Evolutionary conservation across 2,797 vertebrate species (phyloP).

Genomic region (Kryptopterus vitreolus): DNA sequence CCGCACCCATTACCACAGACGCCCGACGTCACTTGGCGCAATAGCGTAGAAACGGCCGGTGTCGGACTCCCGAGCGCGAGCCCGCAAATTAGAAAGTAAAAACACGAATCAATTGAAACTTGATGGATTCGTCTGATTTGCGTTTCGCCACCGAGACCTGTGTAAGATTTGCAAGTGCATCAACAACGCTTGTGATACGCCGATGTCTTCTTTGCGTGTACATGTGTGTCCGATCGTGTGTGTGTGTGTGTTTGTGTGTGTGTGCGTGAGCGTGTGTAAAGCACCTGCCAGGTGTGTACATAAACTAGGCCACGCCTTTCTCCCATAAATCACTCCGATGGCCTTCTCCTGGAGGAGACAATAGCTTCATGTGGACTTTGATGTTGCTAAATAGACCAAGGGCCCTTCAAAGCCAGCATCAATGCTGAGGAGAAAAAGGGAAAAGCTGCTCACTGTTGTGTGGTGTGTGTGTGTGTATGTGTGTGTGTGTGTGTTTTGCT

Average conservation of each 20-base stretch:
- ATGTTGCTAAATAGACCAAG: constrained; percentile 74
- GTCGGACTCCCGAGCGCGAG: too few relatives aligned
- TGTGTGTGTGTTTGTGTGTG: constrained; percentile 39
- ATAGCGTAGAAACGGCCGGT: neutral
- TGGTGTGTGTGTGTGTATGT: constrained; percentile 11
- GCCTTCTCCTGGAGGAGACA: constrained; percentile 64
- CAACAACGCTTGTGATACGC: constrained; percentile 74
- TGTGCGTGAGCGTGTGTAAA: constrained; percentile 42
- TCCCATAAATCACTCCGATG: constrained; percentile 77
- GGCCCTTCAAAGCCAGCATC: constrained; percentile 70
- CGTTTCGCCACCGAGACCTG: constrained; percentile 60
- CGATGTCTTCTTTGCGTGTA: constrained; percentile 54
- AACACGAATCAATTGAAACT: neutral
- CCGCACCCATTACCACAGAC: neutral
- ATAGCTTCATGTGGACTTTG: constrained; percentile 75
- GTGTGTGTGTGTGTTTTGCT: neutral
- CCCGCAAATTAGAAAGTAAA: neutral
- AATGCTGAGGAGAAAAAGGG: constrained; percentile 60
- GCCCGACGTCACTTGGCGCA: neutral
- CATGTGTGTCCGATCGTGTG: constrained; percentile 42
- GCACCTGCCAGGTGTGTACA: constrained; percentile 79
- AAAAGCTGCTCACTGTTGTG: constrained; percentile 9
- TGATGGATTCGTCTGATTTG: constrained; percentile 70
- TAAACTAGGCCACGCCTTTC: constrained; percentile 68
- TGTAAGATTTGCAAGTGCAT: constrained; percentile 77